Evolutionary conservation across 2,797 vertebrate species (phyloP).

Genomic region (Carduelis carduelis): DNA sequence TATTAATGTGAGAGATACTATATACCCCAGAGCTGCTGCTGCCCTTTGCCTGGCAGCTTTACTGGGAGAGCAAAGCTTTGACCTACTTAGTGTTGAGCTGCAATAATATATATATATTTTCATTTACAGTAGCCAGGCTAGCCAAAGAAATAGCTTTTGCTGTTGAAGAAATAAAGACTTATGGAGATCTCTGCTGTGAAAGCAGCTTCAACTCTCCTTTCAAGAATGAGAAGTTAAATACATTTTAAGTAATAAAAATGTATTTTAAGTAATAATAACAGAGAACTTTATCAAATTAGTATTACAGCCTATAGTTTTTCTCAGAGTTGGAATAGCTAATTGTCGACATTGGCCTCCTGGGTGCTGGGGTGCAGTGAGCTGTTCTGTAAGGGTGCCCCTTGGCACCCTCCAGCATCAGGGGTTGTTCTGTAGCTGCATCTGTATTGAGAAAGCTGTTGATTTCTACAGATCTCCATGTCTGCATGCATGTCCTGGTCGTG

Average conservation of each 20-base stretch:
- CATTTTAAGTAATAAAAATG: neutral
- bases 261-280: neutral
- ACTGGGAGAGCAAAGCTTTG: neutral
- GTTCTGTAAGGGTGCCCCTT: neutral
- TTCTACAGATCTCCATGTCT: neutral
- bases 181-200: neutral
- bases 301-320: neutral
- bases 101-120: neutral
- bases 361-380: neutral
- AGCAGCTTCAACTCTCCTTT: neutral
- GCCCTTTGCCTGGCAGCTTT: neutral
- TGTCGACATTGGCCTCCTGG: neutral
- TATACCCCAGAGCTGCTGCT: neutral
- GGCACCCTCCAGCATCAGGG: neutral
- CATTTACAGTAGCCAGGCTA: neutral
- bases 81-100: neutral
- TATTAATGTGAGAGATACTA: neutral
- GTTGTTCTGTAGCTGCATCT: neutral
- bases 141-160: neutral
- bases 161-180: neutral
- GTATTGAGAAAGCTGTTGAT: neutral
- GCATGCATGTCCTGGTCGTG: rapidly evolving
- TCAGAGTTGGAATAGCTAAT: neutral
- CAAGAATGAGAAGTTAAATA: neutral
- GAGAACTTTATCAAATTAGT: neutral